Conservation (phyloP, 2,888 invertebrate genomes). For the Meghimatium bilineatum region DNA sequence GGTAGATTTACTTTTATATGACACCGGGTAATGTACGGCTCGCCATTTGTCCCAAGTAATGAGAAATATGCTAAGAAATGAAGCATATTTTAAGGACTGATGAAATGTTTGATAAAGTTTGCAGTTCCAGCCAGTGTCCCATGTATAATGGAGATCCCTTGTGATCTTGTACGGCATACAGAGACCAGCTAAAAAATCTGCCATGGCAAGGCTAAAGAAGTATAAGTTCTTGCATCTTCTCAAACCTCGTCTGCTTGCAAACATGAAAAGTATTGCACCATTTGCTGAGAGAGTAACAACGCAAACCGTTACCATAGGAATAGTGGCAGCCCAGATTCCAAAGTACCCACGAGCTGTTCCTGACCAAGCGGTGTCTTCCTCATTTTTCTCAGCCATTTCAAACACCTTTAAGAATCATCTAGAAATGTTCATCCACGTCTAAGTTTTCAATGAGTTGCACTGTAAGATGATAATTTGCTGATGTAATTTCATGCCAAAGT, state of each 20-base stretch:
- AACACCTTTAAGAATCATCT: not conserved
- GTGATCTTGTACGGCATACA: slow-evolving; percentile 57
- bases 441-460: not conserved
- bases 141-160: slow-evolving; percentile 26
- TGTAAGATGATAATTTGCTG: not conserved
- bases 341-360: slow-evolving; percentile 34
- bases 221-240: slow-evolving; percentile 67
- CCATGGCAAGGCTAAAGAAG: slow-evolving; percentile 65
- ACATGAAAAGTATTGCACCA: slow-evolving; percentile 65
- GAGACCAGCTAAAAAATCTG: slow-evolving; percentile 68
- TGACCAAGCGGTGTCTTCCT: not conserved
- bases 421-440: not conserved
- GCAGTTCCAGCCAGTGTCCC: slow-evolving; percentile 36
- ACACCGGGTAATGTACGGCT: slow-evolving; percentile 70
- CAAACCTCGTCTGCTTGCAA: slow-evolving; percentile 59
- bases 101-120: slow-evolving; percentile 46
- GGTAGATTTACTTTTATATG: slow-evolving; percentile 65
- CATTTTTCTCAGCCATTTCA: slow-evolving; percentile 20
- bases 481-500: not conserved
- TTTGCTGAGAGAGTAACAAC: slow-evolving; percentile 65
- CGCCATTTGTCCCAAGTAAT: slow-evolving; percentile 70
- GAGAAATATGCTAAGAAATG: slow-evolving; percentile 67
- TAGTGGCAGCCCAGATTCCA: slow-evolving; percentile 49
- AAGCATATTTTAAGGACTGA: slow-evolving; percentile 62
- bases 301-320: slow-evolving; percentile 63